phyloP scores from a whole-genome alignment of 2,797 vertebrate genomes.

The Parotocinclus haroldoi region DNA sequence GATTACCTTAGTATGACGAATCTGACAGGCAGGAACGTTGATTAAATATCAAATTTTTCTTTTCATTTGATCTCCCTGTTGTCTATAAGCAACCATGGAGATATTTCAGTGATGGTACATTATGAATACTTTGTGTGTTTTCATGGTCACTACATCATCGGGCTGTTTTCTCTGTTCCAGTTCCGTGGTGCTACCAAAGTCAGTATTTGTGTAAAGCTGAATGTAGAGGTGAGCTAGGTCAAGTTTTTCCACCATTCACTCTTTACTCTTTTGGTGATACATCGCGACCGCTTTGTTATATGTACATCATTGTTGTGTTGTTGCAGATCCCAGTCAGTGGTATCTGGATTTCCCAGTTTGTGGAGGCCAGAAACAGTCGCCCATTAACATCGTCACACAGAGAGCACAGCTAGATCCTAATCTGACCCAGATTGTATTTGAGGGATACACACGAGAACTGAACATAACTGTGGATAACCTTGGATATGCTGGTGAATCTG shows the following conservation, averaged over 20 bases:
- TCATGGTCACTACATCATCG: too few species aligned
- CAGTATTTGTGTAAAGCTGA: slow-evolving; percentile 65
- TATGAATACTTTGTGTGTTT: too few species aligned
- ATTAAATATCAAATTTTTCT: too few species aligned
- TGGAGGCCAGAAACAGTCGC: slow-evolving; percentile 74
- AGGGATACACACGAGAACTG: slow-evolving; percentile 66
- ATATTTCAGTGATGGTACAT: too few species aligned
- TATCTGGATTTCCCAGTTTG: slow-evolving; percentile 51
- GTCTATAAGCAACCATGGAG: too few species aligned
- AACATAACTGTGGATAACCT: slow-evolving; percentile 72
- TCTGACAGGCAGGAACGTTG: too few species aligned
- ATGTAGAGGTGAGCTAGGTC: slow-evolving; percentile 65
- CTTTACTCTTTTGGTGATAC: slow-evolving; percentile 5
- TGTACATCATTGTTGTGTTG: slow-evolving; percentile 25
- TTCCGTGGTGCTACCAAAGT: slow-evolving; percentile 75
- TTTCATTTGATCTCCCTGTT: too few species aligned
- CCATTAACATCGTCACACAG: slow-evolving; percentile 80
- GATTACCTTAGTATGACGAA: too few species aligned
- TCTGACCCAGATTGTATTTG: slow-evolving; percentile 71
- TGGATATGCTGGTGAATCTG: slow-evolving; percentile 76
- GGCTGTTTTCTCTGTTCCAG: slow-evolving; percentile 54
- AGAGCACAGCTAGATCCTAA: slow-evolving; percentile 54
- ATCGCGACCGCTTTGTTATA: slow-evolving; percentile 7
- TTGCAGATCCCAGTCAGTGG: slow-evolving; percentile 76
- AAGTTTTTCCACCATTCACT: not conserved